Evolutionary conservation across 2,113 vertebrate species (phyloP).

Genomic region (Microtus richardsoni): DNA sequence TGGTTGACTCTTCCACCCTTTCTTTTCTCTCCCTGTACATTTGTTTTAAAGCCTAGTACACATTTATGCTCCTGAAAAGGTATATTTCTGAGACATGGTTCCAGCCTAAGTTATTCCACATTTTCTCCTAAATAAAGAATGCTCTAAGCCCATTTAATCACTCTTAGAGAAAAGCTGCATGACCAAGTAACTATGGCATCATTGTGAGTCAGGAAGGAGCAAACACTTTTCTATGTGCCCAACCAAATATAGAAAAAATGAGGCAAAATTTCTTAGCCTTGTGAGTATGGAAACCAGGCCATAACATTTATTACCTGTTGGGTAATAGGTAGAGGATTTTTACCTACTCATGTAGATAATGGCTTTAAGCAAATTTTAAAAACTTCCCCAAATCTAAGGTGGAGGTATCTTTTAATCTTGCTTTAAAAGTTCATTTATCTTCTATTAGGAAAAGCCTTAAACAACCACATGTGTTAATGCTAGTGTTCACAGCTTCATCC

Average conservation of each 20-base stretch:
- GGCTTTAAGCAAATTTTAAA: not conserved
- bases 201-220: not conserved
- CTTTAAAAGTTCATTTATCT: conserved; percentile 3
- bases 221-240: conserved; percentile 6
- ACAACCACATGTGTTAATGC: not conserved
- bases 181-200: not conserved
- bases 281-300: not conserved
- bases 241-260: not conserved
- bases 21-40: not conserved
- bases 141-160: not conserved
- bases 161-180: not conserved
- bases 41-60: not conserved
- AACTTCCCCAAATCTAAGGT: not conserved
- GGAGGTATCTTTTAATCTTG: not conserved
- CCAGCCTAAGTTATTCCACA: not conserved
- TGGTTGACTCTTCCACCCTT: not conserved
- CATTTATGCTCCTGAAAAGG: not conserved
- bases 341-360: not conserved
- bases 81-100: not conserved
- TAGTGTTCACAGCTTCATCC: not conserved
- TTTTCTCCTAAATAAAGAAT: conserved; percentile 51
- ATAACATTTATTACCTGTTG: not conserved
- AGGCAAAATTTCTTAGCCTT: not conserved
- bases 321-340: not conserved
- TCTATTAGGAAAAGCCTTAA: not conserved